Evolutionary conservation across 1,140 invertebrate species (phyloP), one percentile per base, ranked within the genome.

Genomic region (Pseudachorutes palmiensis): DNA sequence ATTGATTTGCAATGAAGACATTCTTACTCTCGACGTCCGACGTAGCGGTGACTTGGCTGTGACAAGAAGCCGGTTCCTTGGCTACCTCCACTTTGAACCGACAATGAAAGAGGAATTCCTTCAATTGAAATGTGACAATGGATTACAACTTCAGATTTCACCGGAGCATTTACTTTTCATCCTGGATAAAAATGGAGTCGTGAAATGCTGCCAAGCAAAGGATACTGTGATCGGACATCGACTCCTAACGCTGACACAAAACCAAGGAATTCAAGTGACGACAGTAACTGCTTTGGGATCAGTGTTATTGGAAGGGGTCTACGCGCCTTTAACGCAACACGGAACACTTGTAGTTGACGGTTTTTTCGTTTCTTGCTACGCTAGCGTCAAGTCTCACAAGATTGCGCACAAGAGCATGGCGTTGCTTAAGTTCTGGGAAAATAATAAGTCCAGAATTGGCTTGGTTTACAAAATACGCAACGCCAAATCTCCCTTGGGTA

Each of bases 31-130:
- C 19, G 19, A 41, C 5, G 5, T 41, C 36, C 5, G 36, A 5
- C 5, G 24, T 12, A 22, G n/a, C 28, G n/a, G 55, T 9, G 12
- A 29, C 24, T 5, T 22, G n/a, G 55, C 5, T 9, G n/a, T 58
- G 55, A 29, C 5, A 22, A 58, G 24, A 22, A 58, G n/a, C n/a
- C n/a, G 5, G 24, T 29, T 58, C 28, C 28, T 22, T 22, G 24
- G n/a, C n/a, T 58, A 58, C 28, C 55, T 58, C 28, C 55, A 58
- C 22, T 58, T 24, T 29, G 55, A 58, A 9, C 55, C 55, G 55
- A 22, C 5, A 22, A 24, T 22, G 55, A 58, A 5, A 22, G 55
- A 5, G n/a, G 55, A 24, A 58, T 58, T 58, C 22, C 5, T 58
- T 12, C n/a, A 24, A 12, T 58, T 58, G n/a, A 58, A 12, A 22